phyloP scores from a whole-genome alignment of 2,113 vertebrate genomes.

The Amazona vittata region DNA sequence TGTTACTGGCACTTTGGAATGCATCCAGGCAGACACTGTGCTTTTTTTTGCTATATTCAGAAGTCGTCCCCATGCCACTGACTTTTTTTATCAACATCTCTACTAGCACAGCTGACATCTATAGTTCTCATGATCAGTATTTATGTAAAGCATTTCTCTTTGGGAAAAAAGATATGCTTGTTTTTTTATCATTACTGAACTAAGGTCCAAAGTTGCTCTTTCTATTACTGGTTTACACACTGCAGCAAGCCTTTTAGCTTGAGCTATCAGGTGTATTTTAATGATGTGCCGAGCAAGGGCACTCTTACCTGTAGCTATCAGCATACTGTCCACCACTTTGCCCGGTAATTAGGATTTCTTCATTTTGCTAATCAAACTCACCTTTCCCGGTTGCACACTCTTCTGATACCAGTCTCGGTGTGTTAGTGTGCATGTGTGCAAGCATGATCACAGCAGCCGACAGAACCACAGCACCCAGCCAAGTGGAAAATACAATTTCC shows the following conservation, averaged over 20 bases:
- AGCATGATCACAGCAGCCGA: background rate
- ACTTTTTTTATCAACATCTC: background rate
- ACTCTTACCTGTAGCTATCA: background rate
- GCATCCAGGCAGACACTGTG: background rate
- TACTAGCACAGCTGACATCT: background rate
- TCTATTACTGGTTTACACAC: background rate
- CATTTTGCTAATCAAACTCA: background rate
- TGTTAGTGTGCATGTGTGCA: background rate
- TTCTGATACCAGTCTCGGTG: background rate
- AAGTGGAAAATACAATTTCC: constrained; percentile 6
- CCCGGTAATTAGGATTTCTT: background rate
- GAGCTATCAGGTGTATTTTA: background rate
- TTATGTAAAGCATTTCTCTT: background rate
- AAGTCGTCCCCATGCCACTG: background rate
- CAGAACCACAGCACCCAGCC: background rate
- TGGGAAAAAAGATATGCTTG: background rate
- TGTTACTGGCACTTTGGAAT: background rate
- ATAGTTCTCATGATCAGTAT: background rate
- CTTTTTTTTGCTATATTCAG: background rate
- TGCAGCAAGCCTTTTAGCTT: background rate
- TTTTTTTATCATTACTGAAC: background rate
- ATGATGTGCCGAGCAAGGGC: background rate
- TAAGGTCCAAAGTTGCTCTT: background rate
- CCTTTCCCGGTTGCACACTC: background rate
- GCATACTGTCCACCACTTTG: background rate